Base-by-base conservation (phyloP, 1,140 invertebrate genomes). In the Hermetia illucens region DNA sequence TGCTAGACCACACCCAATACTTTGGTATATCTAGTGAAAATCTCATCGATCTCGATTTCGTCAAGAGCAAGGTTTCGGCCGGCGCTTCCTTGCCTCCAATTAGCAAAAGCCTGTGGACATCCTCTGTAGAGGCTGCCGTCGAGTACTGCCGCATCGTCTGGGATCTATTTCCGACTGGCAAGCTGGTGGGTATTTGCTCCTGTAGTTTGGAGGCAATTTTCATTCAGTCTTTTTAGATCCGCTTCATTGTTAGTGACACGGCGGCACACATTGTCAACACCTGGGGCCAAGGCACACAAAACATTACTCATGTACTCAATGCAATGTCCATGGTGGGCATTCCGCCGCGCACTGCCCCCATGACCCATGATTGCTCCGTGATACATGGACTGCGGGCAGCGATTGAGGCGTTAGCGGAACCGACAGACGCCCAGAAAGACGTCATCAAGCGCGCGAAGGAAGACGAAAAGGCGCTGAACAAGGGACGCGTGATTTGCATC, bases 81-180 rank as follows among this genome's bases (percentile, higher is more conserved):
- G 21, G 5, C 24, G 34, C 29, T 3, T 79, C 79, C 12, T 61
- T 83, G 10, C 69, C 77, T 5, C 82, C 86, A 1, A 77, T 93
- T 40, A 77, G 71, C 29, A 96, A 97, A 63, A 85, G 87, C 6
- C 52, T 96, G 32, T 97, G 92, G 92, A 96, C 91, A 1, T 92
- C 82, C 50, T 82, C 81, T 50, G 83, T 95, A 2, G 93, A 98
- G 69, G 82, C 87, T 4, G 79, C 89, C 3, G 72, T 94, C 34
- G 93, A 97, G 65, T 97, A 95, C 55, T 91, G 89, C 52, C 71
- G 92, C 17, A 91, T 96, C 46, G 87, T 94, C 5, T 96, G 89
- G 86, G 93, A 98, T 65, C 69, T 96, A 18, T 95, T 91, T 68
- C 88, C 90, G 1, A 66, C 72, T 25, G 79, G 79, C 41, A 89